Evolutionary conservation across 2,113 vertebrate genomes (phyloP).

Genomic region (Serilophus lunatus): DNA sequence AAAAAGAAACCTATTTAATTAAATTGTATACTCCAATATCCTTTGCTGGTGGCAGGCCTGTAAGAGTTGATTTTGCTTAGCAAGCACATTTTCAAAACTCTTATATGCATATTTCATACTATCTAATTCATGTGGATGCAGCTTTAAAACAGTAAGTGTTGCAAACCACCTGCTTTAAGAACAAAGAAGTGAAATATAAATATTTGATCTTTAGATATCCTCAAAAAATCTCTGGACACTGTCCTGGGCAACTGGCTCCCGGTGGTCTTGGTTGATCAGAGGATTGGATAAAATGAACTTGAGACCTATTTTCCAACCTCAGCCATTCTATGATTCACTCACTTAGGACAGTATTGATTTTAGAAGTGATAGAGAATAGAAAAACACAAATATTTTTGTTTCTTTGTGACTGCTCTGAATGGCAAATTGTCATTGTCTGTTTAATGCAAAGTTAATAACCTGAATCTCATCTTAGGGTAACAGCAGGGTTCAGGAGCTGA

Average conservation of each 20-base stretch:
- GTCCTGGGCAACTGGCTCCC: neutral
- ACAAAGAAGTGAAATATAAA: neutral
- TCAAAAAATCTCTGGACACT: neutral
- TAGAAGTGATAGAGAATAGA: neutral
- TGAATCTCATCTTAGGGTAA: neutral
- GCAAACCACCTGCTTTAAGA: neutral
- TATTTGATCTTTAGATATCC: neutral
- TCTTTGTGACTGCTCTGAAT: neutral
- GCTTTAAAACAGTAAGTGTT: slow-evolving; percentile 2
- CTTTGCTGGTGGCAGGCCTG: neutral
- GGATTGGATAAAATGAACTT: neutral
- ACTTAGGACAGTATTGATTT: neutral
- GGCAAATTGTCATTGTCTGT: neutral
- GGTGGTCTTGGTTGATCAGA: neutral
- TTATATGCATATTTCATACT: neutral
- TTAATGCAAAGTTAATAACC: neutral
- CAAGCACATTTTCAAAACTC: neutral
- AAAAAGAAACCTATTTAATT: neutral
- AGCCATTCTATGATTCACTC: neutral
- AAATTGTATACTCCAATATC: neutral
- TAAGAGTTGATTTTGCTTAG: neutral
- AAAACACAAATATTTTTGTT: neutral
- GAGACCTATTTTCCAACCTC: neutral
- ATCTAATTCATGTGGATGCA: neutral
- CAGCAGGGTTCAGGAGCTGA: neutral